Base-by-base conservation (phyloP, 1,140 invertebrate species). In the Hyposmocoma kahamanoa region DNA sequence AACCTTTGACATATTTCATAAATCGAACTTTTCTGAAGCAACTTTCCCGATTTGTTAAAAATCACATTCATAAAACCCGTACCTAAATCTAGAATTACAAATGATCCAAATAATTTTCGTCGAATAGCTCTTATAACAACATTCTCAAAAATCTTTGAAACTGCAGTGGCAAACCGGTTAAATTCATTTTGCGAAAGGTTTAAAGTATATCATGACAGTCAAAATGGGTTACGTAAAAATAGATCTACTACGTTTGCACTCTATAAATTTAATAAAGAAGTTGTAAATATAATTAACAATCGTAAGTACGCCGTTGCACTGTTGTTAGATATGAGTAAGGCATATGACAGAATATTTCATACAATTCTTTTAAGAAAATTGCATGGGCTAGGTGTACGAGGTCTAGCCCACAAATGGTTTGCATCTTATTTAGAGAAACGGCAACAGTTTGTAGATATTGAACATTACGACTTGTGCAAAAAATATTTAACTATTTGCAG, bases 351-450 rank as follows among this genome's bases (percentile, higher is more conserved):
- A n/a, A 34, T 47, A 4, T n/a, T 10, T 2, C 20, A 47, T 28
- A 19, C 22, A 9, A 47, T 47, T 26, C 20, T 47, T 39, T 22
- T 47, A 9, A 26, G 41, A 13, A 47, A 47, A 47, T 3, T 47
- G 11, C 13, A 38, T 18, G 17, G 30, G 6, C 6, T 47, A 3
- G 46, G 46, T 22, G 18, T 47, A 4, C 32, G 46, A 3, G 46
- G 46, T 8, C 22, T 19, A 11, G 46, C 28, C 1, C 17, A 39
- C 19, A 26, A 47, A 24, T 47, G 46, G 46, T 39, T 47, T 26
- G 6, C n/a, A 1, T 47, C 46, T 9, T 47, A 47, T 18, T 18
- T 47, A 10, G 20, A 26, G n/a, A 26, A 47, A 10, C 32, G 46
- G 4, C 4, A 10, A 19, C 46, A 47, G 17, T 6, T 17, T 34